phyloP scores from a whole-genome alignment of 2,113 vertebrate species.

The Hyla sarda region DNA sequence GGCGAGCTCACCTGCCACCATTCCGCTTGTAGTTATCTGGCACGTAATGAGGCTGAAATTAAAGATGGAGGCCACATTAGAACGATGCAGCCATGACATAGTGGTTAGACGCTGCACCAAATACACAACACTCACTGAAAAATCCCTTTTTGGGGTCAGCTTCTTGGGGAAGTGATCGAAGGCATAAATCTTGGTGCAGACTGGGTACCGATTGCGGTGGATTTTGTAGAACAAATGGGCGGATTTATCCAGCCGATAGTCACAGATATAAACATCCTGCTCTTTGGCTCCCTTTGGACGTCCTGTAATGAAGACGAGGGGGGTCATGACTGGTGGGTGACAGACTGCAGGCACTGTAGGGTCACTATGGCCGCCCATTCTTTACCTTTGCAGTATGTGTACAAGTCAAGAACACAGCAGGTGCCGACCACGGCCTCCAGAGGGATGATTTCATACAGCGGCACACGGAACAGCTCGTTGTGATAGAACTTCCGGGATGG shows the following conservation, averaged over 20 bases:
- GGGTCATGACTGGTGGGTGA: not conserved
- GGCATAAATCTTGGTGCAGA: slow-evolving; percentile 96
- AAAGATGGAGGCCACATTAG: not conserved
- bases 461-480: slow-evolving; percentile 96
- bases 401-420: slow-evolving; percentile 95
- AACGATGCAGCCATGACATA: no score
- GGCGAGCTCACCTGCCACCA: slow-evolving; percentile 84
- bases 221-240: slow-evolving; percentile 99
- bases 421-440: slow-evolving; percentile 94
- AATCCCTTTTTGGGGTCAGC: slow-evolving; percentile 93
- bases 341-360: no score
- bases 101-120: no score
- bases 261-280: slow-evolving; percentile 97
- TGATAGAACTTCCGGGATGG: slow-evolving; percentile 96
- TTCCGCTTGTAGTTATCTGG: slow-evolving; percentile 99
- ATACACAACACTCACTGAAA: slow-evolving; percentile 86
- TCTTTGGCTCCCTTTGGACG: slow-evolving; percentile 95
- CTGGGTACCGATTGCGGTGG: slow-evolving; percentile 94
- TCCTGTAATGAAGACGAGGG: slow-evolving; percentile 72
- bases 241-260: slow-evolving; percentile 96
- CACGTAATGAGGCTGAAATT: slow-evolving; percentile 92
- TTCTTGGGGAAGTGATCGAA: slow-evolving; percentile 98
- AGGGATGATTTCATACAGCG: slow-evolving; percentile 96
- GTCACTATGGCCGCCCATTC: rapidly evolving
- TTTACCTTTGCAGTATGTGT: slow-evolving; percentile 97